Conservation (phyloP, 1,140 invertebrate genomes). For the Caerostris darwini region DNA sequence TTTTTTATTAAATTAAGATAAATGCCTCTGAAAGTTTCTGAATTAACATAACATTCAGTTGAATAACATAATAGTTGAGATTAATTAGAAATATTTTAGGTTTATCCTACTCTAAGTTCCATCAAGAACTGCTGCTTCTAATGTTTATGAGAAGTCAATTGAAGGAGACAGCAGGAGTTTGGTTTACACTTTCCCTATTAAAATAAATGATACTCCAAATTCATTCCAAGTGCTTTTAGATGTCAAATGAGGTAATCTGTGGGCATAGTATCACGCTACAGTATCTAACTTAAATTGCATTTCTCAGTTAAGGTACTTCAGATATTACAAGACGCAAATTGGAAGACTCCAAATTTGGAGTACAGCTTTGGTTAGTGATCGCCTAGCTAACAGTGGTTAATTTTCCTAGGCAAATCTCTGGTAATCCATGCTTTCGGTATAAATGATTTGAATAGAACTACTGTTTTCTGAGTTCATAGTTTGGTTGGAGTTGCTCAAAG, state of each 20-base stretch:
- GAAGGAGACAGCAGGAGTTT: neutral
- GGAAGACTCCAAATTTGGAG: neutral
- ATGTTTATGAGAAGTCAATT: neutral
- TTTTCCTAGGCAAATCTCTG: neutral
- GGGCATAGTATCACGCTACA: neutral
- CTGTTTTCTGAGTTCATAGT: neutral
- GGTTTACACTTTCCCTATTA: constrained; percentile 31
- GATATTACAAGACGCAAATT: constrained; percentile 31
- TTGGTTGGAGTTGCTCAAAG: neutral
- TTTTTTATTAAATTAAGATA: no score
- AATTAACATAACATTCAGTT: no score
- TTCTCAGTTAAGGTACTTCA: constrained; percentile 18
- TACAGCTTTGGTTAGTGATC: neutral
- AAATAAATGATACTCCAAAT: constrained; percentile 12
- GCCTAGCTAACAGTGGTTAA: neutral
- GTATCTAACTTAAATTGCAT: constrained; percentile 7
- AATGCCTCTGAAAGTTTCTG: no score
- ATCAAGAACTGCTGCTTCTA: neutral
- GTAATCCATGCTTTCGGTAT: neutral
- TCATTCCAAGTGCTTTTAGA: constrained; percentile 30
- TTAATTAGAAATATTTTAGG: neutral
- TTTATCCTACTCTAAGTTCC: neutral
- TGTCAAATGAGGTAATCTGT: constrained; percentile 30
- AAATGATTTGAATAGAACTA: neutral
- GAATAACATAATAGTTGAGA: no score